Conservation (phyloP, 2,888 invertebrate genomes). For the Empis livida region DNA sequence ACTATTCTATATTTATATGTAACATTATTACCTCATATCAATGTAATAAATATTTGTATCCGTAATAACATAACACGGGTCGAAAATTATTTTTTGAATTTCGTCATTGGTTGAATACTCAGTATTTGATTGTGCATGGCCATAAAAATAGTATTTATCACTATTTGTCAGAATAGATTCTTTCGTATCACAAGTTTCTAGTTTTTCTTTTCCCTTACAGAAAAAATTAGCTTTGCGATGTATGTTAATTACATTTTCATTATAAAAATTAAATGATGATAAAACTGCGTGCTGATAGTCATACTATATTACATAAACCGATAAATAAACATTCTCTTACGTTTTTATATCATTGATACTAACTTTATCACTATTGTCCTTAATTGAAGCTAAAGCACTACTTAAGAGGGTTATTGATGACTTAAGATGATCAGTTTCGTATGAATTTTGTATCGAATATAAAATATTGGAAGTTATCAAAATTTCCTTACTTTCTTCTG, state of each 20-base stretch:
- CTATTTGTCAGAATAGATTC: conserved; percentile 15
- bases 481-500: conserved; percentile 45
- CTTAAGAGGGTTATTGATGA: conserved; percentile 2
- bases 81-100: conserved; percentile 34
- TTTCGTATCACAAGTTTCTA: conserved; percentile 26
- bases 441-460: conserved; percentile 39
- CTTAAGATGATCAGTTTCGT: not conserved
- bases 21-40: conserved; percentile 23
- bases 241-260: too few species aligned
- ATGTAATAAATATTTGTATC: conserved; percentile 34
- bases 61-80: conserved; percentile 35
- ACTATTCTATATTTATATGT: not conserved
- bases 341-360: not conserved
- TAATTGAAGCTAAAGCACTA: not conserved
- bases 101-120: conserved; percentile 15
- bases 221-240: too few species aligned
- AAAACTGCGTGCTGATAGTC: not conserved
- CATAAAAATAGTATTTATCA: not conserved
- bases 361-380: not conserved
- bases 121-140: conserved; percentile 23
- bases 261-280: too few species aligned
- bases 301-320: not conserved
- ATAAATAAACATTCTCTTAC: not conserved
- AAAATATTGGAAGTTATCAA: conserved; percentile 55
- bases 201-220: conserved; percentile 20